Percentiles rank a stretch among this genome's conserved stretches.
phyloP scores from a whole-genome alignment of 1,140 invertebrate genomes.

The Ectropis grisescens region DNA sequence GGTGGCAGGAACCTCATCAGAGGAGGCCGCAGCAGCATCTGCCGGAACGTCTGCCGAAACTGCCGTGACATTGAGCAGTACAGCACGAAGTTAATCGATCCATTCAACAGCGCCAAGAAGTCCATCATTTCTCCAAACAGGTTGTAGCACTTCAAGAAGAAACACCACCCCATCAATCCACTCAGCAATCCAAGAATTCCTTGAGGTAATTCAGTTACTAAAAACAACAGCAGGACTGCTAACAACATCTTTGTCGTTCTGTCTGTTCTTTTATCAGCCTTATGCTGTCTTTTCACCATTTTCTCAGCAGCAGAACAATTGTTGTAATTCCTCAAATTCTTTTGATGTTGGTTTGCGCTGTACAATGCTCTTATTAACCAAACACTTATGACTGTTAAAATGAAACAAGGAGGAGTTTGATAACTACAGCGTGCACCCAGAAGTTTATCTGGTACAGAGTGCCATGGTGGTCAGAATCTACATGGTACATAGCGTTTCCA shows the following conservation, averaged over 20 bases:
- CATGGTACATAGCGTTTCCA: conserved; percentile 73
- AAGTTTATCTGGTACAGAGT: conserved; percentile 81
- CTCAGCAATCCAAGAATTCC: conserved; percentile 82
- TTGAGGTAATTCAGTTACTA: conserved; percentile 90
- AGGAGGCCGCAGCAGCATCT: conserved; percentile 75
- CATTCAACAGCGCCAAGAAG: conserved; percentile 91
- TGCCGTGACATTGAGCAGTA: conserved; percentile 96
- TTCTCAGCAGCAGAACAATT: conserved; percentile 62
- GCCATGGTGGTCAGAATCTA: conserved; percentile 74
- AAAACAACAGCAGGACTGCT: conserved; percentile 87
- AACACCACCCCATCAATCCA: conserved; percentile 79
- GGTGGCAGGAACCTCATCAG: conserved; percentile 51
- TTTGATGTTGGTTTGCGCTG: conserved; percentile 77
- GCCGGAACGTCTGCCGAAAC: conserved; percentile 89
- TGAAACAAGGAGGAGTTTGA: conserved; percentile 86
- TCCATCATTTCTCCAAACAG: conserved; percentile 93
- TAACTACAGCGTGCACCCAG: conserved; percentile 88
- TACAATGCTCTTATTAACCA: conserved; percentile 83
- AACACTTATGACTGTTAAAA: conserved; percentile 86
- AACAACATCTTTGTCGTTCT: conserved; percentile 92
- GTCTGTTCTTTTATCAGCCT: conserved; percentile 80
- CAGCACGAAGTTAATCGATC: conserved; percentile 93
- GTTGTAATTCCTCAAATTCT: conserved; percentile 76
- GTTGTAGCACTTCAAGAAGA: conserved; percentile 81
- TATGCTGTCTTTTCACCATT: conserved; percentile 66